Evolutionary conservation across 2,797 vertebrate species (phyloP).

Genomic region (Capromys pilorides): DNA sequence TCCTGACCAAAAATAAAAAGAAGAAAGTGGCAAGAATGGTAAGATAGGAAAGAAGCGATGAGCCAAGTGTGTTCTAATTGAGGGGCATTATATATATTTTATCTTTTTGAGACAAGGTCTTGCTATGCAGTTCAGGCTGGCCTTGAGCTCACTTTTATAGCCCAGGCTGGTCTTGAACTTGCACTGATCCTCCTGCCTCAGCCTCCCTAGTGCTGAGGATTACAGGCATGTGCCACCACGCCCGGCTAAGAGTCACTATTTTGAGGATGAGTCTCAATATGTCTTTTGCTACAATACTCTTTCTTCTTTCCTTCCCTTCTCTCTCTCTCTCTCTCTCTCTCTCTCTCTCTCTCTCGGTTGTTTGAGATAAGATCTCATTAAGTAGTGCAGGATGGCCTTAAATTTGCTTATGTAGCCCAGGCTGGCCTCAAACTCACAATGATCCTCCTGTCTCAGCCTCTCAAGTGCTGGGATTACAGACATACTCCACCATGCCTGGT

Average conservation of each 20-base stretch:
- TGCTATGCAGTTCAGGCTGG: too few species aligned
- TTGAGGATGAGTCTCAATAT: not conserved
- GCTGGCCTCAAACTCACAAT: not conserved
- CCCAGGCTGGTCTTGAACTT: too few species aligned
- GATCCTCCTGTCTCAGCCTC: not conserved
- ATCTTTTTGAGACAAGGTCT: too few species aligned
- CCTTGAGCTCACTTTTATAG: too few species aligned
- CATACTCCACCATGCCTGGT: not conserved
- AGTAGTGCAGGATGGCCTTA: not conserved
- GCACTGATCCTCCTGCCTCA: too few species aligned
- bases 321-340: not conserved
- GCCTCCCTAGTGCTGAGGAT: too few species aligned
- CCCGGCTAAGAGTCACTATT: not conserved
- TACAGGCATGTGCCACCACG: too few species aligned
- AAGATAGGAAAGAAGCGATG: too few species aligned
- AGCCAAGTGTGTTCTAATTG: not conserved
- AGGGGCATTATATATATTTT: not conserved
- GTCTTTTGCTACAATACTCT: not conserved
- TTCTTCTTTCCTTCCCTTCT: too few species aligned
- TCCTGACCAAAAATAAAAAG: too few species aligned
- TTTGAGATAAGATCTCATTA: not conserved
- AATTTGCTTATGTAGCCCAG: not conserved
- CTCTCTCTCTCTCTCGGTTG: not conserved
- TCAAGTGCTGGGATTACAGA: not conserved
- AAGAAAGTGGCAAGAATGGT: not conserved